Percentiles rank a stretch among this genome's conserved stretches.
phyloP scores from a whole-genome alignment of 2,113 vertebrate genomes.

The Sorex fumeus region DNA sequence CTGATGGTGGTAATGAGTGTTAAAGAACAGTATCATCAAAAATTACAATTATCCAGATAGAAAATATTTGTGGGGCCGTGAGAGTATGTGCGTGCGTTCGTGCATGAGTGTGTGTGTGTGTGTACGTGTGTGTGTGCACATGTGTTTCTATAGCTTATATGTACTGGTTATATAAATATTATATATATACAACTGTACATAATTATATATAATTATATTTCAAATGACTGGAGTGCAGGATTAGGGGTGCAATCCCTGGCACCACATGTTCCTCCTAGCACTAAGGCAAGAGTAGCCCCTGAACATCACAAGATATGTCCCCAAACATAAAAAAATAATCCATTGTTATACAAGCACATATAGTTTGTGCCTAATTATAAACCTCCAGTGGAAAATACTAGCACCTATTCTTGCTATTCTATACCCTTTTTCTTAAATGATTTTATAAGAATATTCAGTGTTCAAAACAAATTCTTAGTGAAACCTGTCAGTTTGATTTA shows the following conservation, averaged over 20 bases:
- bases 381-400: neutral
- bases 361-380: slow-evolving; percentile 32
- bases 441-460: slow-evolving; percentile 68
- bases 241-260: no score
- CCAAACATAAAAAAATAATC: no score
- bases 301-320: no score
- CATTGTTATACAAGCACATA: neutral
- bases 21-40: neutral
- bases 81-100: neutral
- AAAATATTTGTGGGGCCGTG: neutral
- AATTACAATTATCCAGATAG: neutral
- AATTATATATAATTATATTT: no score
- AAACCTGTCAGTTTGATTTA: slow-evolving; percentile 82
- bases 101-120: fast-evolving
- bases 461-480: slow-evolving; percentile 69
- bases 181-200: no score
- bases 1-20: neutral
- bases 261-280: no score
- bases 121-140: no score
- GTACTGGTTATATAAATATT: no score
- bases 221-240: no score
- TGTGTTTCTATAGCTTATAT: no score
- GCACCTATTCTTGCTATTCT: neutral
- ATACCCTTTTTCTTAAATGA: slow-evolving; percentile 55
- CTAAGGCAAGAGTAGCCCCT: no score